These are phyloP conservation scores for Nerophis lumbriciformis DNA, from an alignment of 2,113 vertebrate species.

Conservation along the genomic window DNA sequence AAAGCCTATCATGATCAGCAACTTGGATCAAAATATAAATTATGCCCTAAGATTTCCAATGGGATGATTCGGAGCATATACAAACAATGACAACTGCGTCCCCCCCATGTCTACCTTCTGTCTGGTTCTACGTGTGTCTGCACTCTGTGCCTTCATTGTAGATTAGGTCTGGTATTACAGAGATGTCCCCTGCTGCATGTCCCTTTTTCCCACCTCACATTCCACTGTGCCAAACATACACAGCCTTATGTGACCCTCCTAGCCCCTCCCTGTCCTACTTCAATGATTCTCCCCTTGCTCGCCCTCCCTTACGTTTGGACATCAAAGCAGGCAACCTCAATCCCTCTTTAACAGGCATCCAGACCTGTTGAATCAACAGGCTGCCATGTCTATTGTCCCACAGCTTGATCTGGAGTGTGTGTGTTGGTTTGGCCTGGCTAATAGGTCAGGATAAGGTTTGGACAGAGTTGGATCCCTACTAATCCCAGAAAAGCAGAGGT, in stretches of 20 bases:
- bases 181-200: conserved; percentile 48
- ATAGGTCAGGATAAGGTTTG: conserved; percentile 61
- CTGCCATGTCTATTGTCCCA: conserved; percentile 56
- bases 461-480: conserved; percentile 59
- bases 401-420: conserved; percentile 50
- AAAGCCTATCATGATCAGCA: no score
- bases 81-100: background rate
- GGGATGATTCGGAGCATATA: background rate
- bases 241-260: conserved; percentile 45
- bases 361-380: conserved; percentile 64
- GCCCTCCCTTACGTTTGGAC: conserved; percentile 35
- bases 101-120: background rate
- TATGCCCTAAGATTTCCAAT: background rate
- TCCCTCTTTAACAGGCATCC: conserved; percentile 49
- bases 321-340: conserved; percentile 51
- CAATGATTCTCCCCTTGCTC: conserved; percentile 22
- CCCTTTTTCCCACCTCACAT: conserved; percentile 44
- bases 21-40: background rate
- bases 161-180: conserved; percentile 60
- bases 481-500: conserved; percentile 60
- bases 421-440: conserved; percentile 62
- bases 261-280: conserved; percentile 32
- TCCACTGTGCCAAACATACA: conserved; percentile 53
- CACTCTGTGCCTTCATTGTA: conserved; percentile 41
- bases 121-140: conserved; percentile 23